phyloP scores from a whole-genome alignment of 2,797 vertebrate species.

The Aeoliscus strigatus region DNA sequence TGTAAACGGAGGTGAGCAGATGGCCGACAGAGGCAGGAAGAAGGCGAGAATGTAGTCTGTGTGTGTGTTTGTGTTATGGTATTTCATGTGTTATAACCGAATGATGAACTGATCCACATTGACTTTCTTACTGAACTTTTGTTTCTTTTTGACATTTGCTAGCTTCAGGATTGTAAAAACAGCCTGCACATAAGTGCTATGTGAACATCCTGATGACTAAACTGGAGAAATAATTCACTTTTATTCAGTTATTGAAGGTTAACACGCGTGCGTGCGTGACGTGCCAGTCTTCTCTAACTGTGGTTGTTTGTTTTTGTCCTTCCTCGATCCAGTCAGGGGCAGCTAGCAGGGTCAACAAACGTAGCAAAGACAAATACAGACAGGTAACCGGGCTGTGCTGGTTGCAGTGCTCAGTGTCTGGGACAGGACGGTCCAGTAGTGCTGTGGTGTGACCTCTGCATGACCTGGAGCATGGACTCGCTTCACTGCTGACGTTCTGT shows the following conservation, averaged over 20 bases:
- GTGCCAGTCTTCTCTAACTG: not conserved
- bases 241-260: no score
- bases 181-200: no score
- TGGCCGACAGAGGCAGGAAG: constrained; percentile 20
- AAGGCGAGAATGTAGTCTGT: not conserved
- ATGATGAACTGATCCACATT: no score
- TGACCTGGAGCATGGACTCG: constrained; percentile 1
- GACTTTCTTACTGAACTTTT: no score
- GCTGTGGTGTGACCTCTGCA: no score
- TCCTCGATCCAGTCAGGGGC: constrained; percentile 54
- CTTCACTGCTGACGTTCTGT: no score
- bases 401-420: constrained; percentile 46
- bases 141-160: no score
- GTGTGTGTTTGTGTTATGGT: constrained; percentile 10
- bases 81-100: no score
- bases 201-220: no score
- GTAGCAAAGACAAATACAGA: constrained; percentile 66
- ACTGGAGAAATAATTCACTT: no score
- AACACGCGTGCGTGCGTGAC: no score
- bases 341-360: constrained; percentile 58
- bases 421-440: constrained; percentile 19
- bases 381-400: constrained; percentile 74
- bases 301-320: constrained; percentile 36
- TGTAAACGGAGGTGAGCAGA: constrained; percentile 20
- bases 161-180: no score